These are phyloP conservation scores for Clusia tigrina DNA, from an alignment of 2,888 invertebrate species.

Conservation along the genomic window DNA sequence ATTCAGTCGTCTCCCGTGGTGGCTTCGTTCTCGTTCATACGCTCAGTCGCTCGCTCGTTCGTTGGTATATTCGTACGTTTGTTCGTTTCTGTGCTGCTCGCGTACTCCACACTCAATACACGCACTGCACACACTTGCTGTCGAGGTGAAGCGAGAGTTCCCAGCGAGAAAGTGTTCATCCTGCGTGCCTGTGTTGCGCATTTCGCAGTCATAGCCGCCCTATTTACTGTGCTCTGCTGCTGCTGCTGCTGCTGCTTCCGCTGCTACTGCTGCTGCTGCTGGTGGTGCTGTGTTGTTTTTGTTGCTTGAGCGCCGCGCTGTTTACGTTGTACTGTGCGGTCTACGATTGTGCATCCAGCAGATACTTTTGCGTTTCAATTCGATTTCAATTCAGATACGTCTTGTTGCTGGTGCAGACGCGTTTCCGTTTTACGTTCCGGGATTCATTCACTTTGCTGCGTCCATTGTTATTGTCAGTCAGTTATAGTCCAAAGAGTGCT, in stretches of 20 bases:
- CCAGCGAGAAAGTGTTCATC: neutral
- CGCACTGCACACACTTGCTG: neutral
- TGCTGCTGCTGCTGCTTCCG: slow-evolving; percentile 25
- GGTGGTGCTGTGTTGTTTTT: slow-evolving; percentile 18
- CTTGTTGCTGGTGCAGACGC: slow-evolving; percentile 58
- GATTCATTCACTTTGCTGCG: neutral
- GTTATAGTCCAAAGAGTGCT: slow-evolving; percentile 29
- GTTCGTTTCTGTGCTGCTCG: slow-evolving; percentile 4
- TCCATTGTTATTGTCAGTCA: slow-evolving; percentile 27
- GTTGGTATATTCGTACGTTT: neutral
- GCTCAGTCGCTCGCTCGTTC: slow-evolving; percentile 28
- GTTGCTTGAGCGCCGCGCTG: neutral
- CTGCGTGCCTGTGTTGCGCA: slow-evolving; percentile 5
- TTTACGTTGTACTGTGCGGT: slow-evolving; percentile 8
- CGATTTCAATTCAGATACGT: slow-evolving; percentile 54
- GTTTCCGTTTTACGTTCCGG: slow-evolving; percentile 53
- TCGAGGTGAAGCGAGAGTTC: neutral
- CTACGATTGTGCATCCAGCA: slow-evolving; percentile 43
- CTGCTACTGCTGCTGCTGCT: slow-evolving; percentile 28
- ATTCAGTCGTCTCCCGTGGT: slow-evolving; percentile 43
- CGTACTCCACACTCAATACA: neutral
- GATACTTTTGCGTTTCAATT: slow-evolving; percentile 36
- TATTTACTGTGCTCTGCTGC: slow-evolving; percentile 36
- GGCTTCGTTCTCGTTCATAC: slow-evolving; percentile 35
- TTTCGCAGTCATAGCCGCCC: slow-evolving; percentile 2